phyloP scores from a whole-genome alignment of 2,113 vertebrate genomes.

The Neogale vison region DNA sequence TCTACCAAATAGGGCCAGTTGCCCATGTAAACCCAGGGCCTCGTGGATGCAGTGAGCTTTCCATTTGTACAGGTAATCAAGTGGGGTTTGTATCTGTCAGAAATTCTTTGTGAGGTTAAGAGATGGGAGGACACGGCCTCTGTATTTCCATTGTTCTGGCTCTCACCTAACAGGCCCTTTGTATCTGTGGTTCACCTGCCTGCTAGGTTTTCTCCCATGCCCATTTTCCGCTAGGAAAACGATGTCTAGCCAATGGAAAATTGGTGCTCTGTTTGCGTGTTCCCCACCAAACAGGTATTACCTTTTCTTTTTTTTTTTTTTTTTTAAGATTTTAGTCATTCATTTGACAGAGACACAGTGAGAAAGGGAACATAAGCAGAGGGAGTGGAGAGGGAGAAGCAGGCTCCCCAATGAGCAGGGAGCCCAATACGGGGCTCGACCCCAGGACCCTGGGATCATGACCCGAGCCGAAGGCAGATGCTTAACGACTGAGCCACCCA shows the following conservation, averaged over 20 bases:
- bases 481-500: no score
- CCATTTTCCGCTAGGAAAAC: constrained; percentile 54
- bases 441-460: no score
- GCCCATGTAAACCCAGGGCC: neutral
- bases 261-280: constrained; percentile 19
- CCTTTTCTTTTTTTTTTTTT: neutral
- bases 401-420: no score
- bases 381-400: no score
- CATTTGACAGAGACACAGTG: no score
- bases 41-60: neutral
- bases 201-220: constrained; percentile 33
- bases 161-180: constrained; percentile 20
- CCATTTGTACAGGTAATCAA: neutral
- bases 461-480: no score
- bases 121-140: neutral
- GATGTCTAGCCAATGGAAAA: constrained; percentile 54
- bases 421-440: no score
- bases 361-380: no score
- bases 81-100: neutral
- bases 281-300: neutral
- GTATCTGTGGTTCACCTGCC: constrained; percentile 30
- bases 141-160: constrained; percentile 2
- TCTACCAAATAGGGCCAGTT: neutral
- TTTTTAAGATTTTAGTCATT: no score
- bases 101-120: neutral